Evolutionary conservation across 64 coral and sea anemone species (phyloP), one percentile per base, ranked within the genome.

Genomic region (Stichodactyla helianthus): DNA sequence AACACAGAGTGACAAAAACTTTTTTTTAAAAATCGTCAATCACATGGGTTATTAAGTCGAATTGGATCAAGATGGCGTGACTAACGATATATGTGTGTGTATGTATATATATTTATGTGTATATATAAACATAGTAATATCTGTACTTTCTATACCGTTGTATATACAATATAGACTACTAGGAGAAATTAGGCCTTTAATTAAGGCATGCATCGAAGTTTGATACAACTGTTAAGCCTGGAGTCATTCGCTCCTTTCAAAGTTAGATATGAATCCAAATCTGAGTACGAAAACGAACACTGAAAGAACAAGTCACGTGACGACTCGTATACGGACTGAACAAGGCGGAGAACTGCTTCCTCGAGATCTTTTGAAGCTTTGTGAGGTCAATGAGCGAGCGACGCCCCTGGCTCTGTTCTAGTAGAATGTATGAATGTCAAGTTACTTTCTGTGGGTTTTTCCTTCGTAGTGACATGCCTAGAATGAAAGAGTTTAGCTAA

Each of bases 1-100:
- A 77, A 78, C 54, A 55, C 79, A 7, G 86, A 90, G 78, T 70
- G 56, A 55, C 62, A 65, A 22, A 65, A 65, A 44, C 35, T 44
- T 44, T 44, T 44, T 44, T 1, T 3, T 3, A 44, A 44, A 74
- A 26, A 74, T 74, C 25, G 62, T 23, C 8, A 74, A 74, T 70
- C 1, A 10, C 68, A 74, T 4, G 25, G 68, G 27, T 74, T 22
- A 68, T 74, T 11, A 25, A 31, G 68, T 74, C 23, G 17, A 74
- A 74, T 65, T 31, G 25, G 68, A 27, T 74, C 68, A 31, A 74
- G 26, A 74, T 74, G 25, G n/a, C 68, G 68, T 74, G 68, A 74
- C 68, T 23, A 74, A 74, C 20, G 4, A 74, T 74, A 74, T 15
- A 31, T 74, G 25, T 74, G 9, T 70, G 22, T 70, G 22, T 25